These are phyloP conservation scores for Darevskia nairensis DNA, from an alignment of 2,797 vertebrate genomes.

Conservation along the genomic window DNA sequence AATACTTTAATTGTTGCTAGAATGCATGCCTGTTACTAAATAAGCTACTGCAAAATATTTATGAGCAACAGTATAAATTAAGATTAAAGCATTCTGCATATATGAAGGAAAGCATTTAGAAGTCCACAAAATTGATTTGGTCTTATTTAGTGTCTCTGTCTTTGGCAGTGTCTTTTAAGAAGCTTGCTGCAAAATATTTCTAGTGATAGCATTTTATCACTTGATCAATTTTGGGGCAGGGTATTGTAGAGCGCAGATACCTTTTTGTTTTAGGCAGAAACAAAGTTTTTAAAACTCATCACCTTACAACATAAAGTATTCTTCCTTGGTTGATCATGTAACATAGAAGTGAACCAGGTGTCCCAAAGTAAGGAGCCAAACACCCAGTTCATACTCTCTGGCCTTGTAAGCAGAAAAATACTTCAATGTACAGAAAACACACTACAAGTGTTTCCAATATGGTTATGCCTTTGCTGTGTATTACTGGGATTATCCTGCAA, in stretches of 20 bases:
- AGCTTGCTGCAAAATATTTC: not conserved
- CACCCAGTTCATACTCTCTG: not conserved
- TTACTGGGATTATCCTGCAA: not conserved
- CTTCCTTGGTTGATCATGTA: not conserved
- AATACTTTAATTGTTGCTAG: too few species aligned
- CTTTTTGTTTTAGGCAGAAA: not conserved
- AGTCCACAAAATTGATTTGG: not conserved
- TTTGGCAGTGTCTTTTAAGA: not conserved
- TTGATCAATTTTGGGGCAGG: not conserved
- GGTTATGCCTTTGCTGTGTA: not conserved
- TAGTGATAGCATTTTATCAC: not conserved
- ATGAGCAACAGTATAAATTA: not conserved
- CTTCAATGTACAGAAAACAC: not conserved
- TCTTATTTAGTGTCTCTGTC: not conserved
- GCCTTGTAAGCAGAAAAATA: not conserved
- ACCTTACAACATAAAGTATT: not conserved
- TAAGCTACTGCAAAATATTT: slow-evolving; percentile 19
- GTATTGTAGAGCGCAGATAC: not conserved
- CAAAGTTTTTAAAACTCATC: not conserved
- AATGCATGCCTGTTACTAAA: not conserved
- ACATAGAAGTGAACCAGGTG: not conserved
- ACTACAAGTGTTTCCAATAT: not conserved
- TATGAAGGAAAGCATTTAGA: not conserved
- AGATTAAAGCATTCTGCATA: not conserved
- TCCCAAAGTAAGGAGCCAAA: not conserved